These are phyloP conservation scores for Trachelus tabidus DNA, from an alignment of 2,888 invertebrate species.

Conservation along the genomic window DNA sequence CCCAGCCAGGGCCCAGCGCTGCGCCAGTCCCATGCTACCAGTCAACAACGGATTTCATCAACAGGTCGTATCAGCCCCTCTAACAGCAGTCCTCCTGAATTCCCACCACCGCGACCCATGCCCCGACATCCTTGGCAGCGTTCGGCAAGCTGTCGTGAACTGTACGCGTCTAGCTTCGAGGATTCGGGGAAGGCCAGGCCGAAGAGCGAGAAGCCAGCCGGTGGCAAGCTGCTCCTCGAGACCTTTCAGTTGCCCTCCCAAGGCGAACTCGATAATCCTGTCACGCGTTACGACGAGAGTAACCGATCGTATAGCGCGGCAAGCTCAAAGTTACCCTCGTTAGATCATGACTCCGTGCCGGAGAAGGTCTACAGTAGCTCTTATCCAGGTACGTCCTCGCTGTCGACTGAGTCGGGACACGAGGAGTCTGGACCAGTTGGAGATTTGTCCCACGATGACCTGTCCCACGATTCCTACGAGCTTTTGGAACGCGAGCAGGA, in stretches of 20 bases:
- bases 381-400: slow-evolving; percentile 83
- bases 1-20: slow-evolving; percentile 67
- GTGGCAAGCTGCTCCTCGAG: slow-evolving; percentile 35
- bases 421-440: slow-evolving; percentile 75
- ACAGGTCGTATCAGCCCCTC: slow-evolving; percentile 67
- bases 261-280: slow-evolving; percentile 74
- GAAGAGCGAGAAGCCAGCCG: slow-evolving; percentile 25
- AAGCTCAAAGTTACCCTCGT: slow-evolving; percentile 72
- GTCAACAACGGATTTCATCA: slow-evolving; percentile 61
- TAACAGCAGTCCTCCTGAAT: slow-evolving; percentile 66
- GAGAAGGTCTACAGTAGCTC: slow-evolving; percentile 87
- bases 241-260: slow-evolving; percentile 60
- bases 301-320: slow-evolving; percentile 74
- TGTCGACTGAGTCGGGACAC: slow-evolving; percentile 72
- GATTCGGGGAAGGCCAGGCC: slow-evolving; percentile 75
- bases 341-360: slow-evolving; percentile 76
- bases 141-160: slow-evolving; percentile 85
- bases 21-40: slow-evolving; percentile 47
- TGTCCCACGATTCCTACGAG: slow-evolving; percentile 91
- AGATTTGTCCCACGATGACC: slow-evolving; percentile 83
- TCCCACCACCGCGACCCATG: slow-evolving; percentile 64
- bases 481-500: slow-evolving; percentile 76
- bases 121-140: slow-evolving; percentile 76
- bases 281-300: slow-evolving; percentile 79
- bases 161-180: slow-evolving; percentile 82